Evolutionary conservation across 2,113 vertebrate genomes (phyloP), one percentile per base, ranked within the genome.

Genomic region (Syngnathus scovelli): DNA sequence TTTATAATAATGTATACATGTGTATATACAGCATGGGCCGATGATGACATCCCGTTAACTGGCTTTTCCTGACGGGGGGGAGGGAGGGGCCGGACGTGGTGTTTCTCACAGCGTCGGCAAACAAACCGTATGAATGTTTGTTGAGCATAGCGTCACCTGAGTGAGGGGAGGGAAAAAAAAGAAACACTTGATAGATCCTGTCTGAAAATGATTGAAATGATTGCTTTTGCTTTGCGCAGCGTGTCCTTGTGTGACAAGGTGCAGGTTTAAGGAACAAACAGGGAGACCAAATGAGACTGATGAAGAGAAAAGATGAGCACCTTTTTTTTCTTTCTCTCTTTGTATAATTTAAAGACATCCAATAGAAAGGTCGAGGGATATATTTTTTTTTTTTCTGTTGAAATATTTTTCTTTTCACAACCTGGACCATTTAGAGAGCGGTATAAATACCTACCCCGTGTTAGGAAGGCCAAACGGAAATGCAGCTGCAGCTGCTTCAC

Each of bases 291-390:
- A 70, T 72, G 70, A 77, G 70, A 86, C 27, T 33, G 27, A 83
- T 74, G 72, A 73, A 71, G 71, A 86, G 77, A 86, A 86, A 74
- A 84, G 85, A 77, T 62, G 76, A 88, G 90, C 90, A 91, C 89
- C 89, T 92, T 91, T 88, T 86, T 84, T 77, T 18, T 7, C 23
- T 13, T 18, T n/a, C 87, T 83, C 86, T 83, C 86, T 92, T 92
- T 92, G 90, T 89, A 92, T 90, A 91, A 88, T 89, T 90, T 89
- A 88, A 89, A 90, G 90, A 91, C 85, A 88, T 90, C 85, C 82
- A 83, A 84, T 76, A 83, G 70, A 78, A 72, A 37, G 46, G 76
- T 65, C 66, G 74, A 66, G 2, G 43, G 64, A 78, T 90, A 89
- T 78, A n/a, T 78, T 78, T 78, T 81, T 90, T 90, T 36, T 16